These are phyloP conservation scores for Caradrina clavipalpis DNA, from an alignment of 2,888 invertebrate genomes.

Conservation along the genomic window DNA sequence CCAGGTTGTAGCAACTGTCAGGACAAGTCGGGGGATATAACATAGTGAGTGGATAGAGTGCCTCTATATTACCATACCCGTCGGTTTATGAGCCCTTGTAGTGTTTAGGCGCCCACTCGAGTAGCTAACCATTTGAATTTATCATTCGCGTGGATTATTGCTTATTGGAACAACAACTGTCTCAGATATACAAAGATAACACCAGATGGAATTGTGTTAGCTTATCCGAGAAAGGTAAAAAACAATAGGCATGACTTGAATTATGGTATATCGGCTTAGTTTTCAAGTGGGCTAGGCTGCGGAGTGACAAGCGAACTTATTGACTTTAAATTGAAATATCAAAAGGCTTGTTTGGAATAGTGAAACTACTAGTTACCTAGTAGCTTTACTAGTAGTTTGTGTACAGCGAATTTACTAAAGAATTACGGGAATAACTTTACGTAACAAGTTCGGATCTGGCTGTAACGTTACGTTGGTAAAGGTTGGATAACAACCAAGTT, in stretches of 20 bases:
- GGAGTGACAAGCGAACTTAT: conserved; percentile 31
- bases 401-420: neutral
- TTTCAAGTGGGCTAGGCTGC: conserved; percentile 33
- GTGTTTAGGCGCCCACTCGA: conserved; percentile 90
- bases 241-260: conserved; percentile 50
- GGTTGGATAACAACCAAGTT: neutral
- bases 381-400: neutral
- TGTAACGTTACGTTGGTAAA: neutral
- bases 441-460: too few relatives aligned
- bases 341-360: conserved; percentile 6
- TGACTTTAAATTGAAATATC: conserved; percentile 46
- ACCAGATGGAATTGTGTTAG: conserved; percentile 62
- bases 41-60: conserved; percentile 78
- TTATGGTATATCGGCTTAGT: conserved; percentile 46
- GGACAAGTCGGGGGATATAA: conserved; percentile 74
- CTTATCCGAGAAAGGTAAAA: conserved; percentile 51
- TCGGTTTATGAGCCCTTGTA: conserved; percentile 87
- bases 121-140: conserved; percentile 85
- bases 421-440: too few relatives aligned
- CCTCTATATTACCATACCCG: conserved; percentile 87
- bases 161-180: conserved; percentile 85
- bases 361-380: neutral
- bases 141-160: conserved; percentile 87
- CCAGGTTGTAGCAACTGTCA: conserved; percentile 77
- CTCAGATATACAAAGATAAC: conserved; percentile 81